Percentiles rank a stretch among this genome's conserved stretches.
Conservation (phyloP, 2,888 invertebrate species). For the Asteroscopus sphinx region DNA sequence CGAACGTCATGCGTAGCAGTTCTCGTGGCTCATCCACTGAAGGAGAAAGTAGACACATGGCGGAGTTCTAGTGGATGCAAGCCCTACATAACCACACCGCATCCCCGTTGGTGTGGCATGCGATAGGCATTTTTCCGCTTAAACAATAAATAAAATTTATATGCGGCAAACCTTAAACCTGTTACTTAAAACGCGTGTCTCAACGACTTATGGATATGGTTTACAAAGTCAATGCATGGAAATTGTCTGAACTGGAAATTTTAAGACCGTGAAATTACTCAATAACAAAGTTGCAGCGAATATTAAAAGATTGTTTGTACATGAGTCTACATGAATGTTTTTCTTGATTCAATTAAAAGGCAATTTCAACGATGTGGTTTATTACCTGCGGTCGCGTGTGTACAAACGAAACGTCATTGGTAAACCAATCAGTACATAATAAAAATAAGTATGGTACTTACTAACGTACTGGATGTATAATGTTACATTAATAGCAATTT, state of each 20-base stretch:
- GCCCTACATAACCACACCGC: too few relatives aligned
- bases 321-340: slow-evolving; percentile 5
- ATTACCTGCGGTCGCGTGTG: not conserved
- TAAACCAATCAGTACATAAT: not conserved
- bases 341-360: slow-evolving; percentile 6
- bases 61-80: too few relatives aligned
- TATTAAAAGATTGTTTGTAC: too few relatives aligned
- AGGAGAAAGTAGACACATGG: too few relatives aligned
- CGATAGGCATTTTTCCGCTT: too few relatives aligned
- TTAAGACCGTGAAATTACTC: slow-evolving; percentile 1
- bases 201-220: not conserved
- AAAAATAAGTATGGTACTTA: not conserved
- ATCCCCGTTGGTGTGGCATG: too few relatives aligned
- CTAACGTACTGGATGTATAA: not conserved
- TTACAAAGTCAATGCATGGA: slow-evolving; percentile 4
- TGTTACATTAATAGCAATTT: not conserved
- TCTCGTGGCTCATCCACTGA: too few relatives aligned
- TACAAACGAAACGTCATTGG: not conserved
- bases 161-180: not conserved
- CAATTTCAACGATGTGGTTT: slow-evolving; percentile 1
- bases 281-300: not conserved
- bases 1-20: too few relatives aligned
- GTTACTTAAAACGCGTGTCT: not conserved
- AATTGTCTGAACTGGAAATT: not conserved
- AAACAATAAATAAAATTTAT: too few relatives aligned